Conservation (phyloP, 1,140 invertebrate species). For the Macrosteles quadrilineatus region DNA sequence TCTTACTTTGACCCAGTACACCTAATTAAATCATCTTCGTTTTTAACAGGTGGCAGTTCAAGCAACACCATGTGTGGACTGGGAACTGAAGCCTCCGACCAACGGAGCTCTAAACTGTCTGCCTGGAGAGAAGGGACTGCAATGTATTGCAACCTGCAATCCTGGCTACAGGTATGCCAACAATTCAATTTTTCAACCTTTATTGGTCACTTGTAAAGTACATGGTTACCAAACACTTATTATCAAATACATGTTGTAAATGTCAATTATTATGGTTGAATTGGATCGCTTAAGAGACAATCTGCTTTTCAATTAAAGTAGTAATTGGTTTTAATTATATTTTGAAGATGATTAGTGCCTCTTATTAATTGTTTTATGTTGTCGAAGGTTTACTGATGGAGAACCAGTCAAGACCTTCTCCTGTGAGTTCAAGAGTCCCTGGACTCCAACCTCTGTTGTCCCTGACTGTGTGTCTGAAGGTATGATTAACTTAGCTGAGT, state of each 20-base stretch:
- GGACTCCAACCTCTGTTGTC: constrained; percentile 82
- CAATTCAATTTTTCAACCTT: not conserved
- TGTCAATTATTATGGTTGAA: too few species aligned
- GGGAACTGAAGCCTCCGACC: constrained; percentile 85
- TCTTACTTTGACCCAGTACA: too few species aligned
- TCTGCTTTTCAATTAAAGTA: too few species aligned
- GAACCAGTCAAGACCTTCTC: constrained; percentile 82
- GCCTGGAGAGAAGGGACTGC: constrained; percentile 77
- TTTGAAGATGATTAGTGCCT: too few species aligned
- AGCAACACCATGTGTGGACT: constrained; percentile 91
- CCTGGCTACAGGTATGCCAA: constrained; percentile 62
- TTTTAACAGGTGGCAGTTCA: constrained; percentile 80
- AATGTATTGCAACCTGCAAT: constrained; percentile 90
- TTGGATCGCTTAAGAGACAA: too few species aligned
- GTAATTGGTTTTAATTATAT: too few species aligned
- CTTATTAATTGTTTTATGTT: too few species aligned
- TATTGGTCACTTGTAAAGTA: not conserved
- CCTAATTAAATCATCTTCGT: too few species aligned
- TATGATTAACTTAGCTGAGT: too few species aligned
- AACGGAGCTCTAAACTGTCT: constrained; percentile 88
- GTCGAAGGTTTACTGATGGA: constrained; percentile 81
- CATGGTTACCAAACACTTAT: not conserved
- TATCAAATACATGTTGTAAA: not conserved
- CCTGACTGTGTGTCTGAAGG: constrained; percentile 93
- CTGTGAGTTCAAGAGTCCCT: constrained; percentile 75